These are phyloP conservation scores for Allophyes oxyacanthae DNA, from an alignment of 2,888 invertebrate genomes.

Conservation along the genomic window DNA sequence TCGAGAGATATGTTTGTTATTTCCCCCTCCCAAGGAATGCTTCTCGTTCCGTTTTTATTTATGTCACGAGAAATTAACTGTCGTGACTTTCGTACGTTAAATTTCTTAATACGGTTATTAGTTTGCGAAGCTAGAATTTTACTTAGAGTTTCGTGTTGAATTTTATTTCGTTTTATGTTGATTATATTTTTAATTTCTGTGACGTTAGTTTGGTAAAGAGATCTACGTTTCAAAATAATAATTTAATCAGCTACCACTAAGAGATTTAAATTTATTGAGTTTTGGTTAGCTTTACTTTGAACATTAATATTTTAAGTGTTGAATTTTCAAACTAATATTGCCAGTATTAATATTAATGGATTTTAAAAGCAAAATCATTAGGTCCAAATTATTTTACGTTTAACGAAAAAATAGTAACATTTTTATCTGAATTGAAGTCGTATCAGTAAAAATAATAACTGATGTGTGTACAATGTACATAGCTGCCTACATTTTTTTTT, in stretches of 20 bases:
- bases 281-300: too few species aligned
- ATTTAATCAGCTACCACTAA: too few species aligned
- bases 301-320: too few species aligned
- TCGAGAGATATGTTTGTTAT: slow-evolving; percentile 88
- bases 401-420: too few species aligned
- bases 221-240: background rate
- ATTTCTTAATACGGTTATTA: slow-evolving; percentile 77
- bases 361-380: too few species aligned
- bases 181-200: background rate
- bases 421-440: too few species aligned
- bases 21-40: slow-evolving; percentile 73
- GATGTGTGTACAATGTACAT: too few species aligned
- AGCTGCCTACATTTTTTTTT: too few species aligned
- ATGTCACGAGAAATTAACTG: slow-evolving; percentile 86
- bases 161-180: slow-evolving; percentile 1
- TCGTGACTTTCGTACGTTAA: slow-evolving; percentile 75
- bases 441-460: too few species aligned
- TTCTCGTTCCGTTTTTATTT: slow-evolving; percentile 82
- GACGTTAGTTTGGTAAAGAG: background rate
- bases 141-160: slow-evolving; percentile 7
- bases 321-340: too few species aligned
- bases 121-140: slow-evolving; percentile 44
- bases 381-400: too few species aligned
- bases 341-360: too few species aligned
- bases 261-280: background rate